These are phyloP conservation scores for Drosophila parabipectinata DNA, from an alignment of 1,140 invertebrate species.

Conservation along the genomic window DNA sequence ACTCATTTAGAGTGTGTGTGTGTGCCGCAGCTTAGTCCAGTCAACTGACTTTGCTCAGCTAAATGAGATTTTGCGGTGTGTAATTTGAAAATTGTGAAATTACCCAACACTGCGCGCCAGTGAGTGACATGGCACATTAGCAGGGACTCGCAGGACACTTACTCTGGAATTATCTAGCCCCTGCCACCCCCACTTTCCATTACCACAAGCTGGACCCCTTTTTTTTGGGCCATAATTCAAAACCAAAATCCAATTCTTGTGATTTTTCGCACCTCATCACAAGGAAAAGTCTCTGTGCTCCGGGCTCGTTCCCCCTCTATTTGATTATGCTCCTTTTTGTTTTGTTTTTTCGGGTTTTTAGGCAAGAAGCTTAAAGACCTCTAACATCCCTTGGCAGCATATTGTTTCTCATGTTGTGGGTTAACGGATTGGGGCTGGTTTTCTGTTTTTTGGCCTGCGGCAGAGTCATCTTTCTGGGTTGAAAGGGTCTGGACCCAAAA, in stretches of 20 bases:
- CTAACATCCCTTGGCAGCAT: constrained; percentile 15
- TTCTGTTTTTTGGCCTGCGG: constrained; percentile 19
- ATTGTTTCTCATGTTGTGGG: constrained; percentile 55
- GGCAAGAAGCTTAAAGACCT: constrained; percentile 3
- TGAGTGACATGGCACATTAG: constrained; percentile 27
- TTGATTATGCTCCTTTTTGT: too few species aligned
- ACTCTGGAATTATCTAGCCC: too few species aligned
- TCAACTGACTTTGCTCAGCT: constrained; percentile 56
- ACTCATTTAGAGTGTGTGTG: constrained; percentile 41
- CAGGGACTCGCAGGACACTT: not conserved
- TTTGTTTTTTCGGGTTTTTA: constrained; percentile 11
- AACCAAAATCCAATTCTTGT: constrained; percentile 47
- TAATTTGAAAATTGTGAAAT: constrained; percentile 59
- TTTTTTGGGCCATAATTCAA: constrained; percentile 28
- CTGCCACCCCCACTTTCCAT: constrained; percentile 2
- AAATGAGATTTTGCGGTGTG: constrained; percentile 58
- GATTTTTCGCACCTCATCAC: constrained; percentile 71
- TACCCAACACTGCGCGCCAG: constrained; percentile 32
- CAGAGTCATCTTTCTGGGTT: constrained; percentile 16
- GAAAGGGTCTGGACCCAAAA: constrained; percentile 20
- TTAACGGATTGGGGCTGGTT: constrained; percentile 52
- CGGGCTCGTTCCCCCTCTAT: too few species aligned
- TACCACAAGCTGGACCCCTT: constrained; percentile 2
- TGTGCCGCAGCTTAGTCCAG: constrained; percentile 24
- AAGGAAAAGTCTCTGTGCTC: not conserved